Base-by-base conservation (phyloP, 2,888 invertebrate species). In the Acrobasis repandana region DNA sequence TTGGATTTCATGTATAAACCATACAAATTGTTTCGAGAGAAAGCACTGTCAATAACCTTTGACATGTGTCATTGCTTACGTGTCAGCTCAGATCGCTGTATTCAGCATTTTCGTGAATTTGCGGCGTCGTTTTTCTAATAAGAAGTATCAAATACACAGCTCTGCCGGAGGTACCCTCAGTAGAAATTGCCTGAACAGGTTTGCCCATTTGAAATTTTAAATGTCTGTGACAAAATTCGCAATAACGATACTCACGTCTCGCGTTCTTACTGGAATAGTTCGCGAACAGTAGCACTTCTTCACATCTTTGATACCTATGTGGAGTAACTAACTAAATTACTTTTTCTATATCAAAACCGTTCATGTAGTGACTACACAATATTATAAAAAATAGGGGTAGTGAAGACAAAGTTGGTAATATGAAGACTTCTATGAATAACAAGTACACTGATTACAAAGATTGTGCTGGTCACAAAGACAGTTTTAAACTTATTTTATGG, bases 51-150 rank as follows among this genome's bases (percentile, higher is more conserved):
- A 90, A 84, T 92, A 92, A 90, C 91, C 92, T 92, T 90, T 92
- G 92, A 92, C 92, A 92, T 92, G 88, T 92, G 92, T 92, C 92
- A 91, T 78, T 92, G 92, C 92, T 86, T 92, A 92, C 92, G 92
- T 92, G 92, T 92, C 92, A 85, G 80, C 79, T 92, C 92, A 85
- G 80, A 79, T 61, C 72, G 66, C 3, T 54, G 3, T 34, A 38
- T 36, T 38, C 36, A 36, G 15, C 80, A 81, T 82, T 84, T 82
- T 80, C 79, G 80, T 14, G 69, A 64, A 73, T 67, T 69, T 67
- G 5, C n/a, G 10, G 9, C 51, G 20, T 43, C 43, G 33, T 16
- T 11, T 59, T 51, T 20, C 16, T 36, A n/a, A n/a, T 1, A 43
- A 43, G n/a, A n/a, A 11, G 4, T 14, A 43, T 43, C n/a, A 0